Evolutionary conservation across 2,113 vertebrate species (phyloP).

Genomic region (Pachypanchax playfairii): DNA sequence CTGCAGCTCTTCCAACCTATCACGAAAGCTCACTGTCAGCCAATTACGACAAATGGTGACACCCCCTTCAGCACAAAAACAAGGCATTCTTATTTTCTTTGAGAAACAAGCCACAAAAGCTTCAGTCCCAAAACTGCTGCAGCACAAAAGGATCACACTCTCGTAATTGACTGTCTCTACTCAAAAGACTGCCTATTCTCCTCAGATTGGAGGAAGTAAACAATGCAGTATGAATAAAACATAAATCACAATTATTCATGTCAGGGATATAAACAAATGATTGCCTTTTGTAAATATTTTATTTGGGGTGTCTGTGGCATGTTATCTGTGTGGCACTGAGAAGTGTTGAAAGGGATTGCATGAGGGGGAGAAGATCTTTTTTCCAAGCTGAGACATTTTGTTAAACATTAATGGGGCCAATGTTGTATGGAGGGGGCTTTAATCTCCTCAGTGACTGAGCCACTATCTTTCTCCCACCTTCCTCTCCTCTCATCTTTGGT

Average conservation of each 20-base stretch:
- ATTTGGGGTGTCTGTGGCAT: conserved; percentile 27
- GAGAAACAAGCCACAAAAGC: conserved; percentile 50
- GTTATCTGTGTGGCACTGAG: conserved; percentile 45
- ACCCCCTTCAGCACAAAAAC: conserved; percentile 31
- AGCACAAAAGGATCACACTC: conserved; percentile 60
- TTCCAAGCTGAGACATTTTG: conserved; percentile 47
- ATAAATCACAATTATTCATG: conserved; percentile 65
- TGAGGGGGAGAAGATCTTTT: conserved; percentile 33
- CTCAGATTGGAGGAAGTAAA: conserved; percentile 57
- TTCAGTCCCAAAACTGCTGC: conserved; percentile 44
- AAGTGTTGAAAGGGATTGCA: conserved; percentile 46
- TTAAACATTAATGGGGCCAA: conserved; percentile 66
- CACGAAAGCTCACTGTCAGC: conserved; percentile 52
- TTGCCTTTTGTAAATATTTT: conserved; percentile 71
- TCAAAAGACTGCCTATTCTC: conserved; percentile 44
- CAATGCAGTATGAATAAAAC: conserved; percentile 72
- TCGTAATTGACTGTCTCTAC: conserved; percentile 64
- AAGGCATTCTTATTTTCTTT: conserved; percentile 53
- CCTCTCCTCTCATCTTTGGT: conserved; percentile 45
- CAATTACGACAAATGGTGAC: conserved; percentile 60
- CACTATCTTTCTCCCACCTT: conserved; percentile 48
- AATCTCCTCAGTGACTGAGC: conserved; percentile 54
- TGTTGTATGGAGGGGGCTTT: conserved; percentile 55
- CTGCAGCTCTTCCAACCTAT: conserved; percentile 31
- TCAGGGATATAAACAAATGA: conserved; percentile 68